These are phyloP conservation scores for Chaetura pelagica DNA, from an alignment of 2,113 vertebrate species.

Conservation along the genomic window DNA sequence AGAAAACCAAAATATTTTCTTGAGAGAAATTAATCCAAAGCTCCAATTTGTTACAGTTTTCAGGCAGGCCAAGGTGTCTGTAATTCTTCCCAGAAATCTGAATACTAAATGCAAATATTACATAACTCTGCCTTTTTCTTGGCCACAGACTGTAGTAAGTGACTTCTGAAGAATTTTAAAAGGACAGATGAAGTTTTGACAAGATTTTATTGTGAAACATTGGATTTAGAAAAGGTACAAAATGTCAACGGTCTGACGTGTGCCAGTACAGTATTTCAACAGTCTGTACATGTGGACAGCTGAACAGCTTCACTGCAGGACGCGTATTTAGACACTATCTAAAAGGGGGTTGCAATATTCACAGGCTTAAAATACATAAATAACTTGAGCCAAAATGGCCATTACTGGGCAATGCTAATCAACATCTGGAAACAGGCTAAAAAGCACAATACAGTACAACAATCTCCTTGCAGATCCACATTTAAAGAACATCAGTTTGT, in stretches of 20 bases:
- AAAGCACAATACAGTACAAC: slow-evolving; percentile 80
- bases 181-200: slow-evolving; percentile 72
- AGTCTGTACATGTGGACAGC: slow-evolving; percentile 83
- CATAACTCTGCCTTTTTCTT: neutral
- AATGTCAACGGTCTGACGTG: slow-evolving; percentile 88
- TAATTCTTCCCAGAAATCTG: neutral
- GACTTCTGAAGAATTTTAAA: neutral
- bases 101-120: neutral
- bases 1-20: neutral
- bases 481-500: slow-evolving; percentile 72
- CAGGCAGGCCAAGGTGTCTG: neutral
- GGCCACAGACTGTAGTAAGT: neutral
- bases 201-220: slow-evolving; percentile 95
- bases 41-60: neutral
- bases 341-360: slow-evolving; percentile 84
- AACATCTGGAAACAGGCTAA: slow-evolving; percentile 78
- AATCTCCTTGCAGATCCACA: slow-evolving; percentile 72
- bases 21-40: neutral
- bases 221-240: slow-evolving; percentile 96
- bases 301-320: slow-evolving; percentile 82
- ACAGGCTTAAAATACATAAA: slow-evolving; percentile 87
- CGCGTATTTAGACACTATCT: slow-evolving; percentile 81
- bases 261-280: slow-evolving; percentile 83
- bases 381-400: slow-evolving; percentile 73
- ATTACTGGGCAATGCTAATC: slow-evolving; percentile 82